Evolutionary conservation across 2,797 vertebrate genomes (phyloP), one percentile per base, ranked within the genome.

Genomic region (Enteromius argenteus): DNA sequence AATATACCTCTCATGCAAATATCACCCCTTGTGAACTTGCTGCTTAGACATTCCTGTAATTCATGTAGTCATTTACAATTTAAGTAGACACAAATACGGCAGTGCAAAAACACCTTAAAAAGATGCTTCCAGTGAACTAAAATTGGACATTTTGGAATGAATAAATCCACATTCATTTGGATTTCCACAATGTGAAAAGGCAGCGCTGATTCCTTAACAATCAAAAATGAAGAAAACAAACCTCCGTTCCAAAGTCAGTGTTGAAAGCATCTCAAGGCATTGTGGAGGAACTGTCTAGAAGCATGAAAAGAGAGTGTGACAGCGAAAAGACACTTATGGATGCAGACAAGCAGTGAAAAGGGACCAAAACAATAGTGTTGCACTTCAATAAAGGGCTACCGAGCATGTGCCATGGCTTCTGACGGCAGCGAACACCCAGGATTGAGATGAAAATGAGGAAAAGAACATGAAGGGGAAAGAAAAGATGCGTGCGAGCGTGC

Each of bases 231-330:
- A 60, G 51, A 21, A 39, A 58, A 32, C 73, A 77, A 44, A 78
- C 51, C 49, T 86, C 73, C 83, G 72, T 90, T 90, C 89, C 66
- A 74, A 77, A 60, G 79, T 77, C 66, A 74, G 10, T 3, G 30
- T n/a, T 69, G 62, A 86, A 78, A 87, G 89, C 85, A 84, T 39
- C 51, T 67, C 80, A 84, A 60, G 79, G 19, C 76, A 88, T 89
- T 87, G 81, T 76, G 79, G 69, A 88, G 87, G 74, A 71, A 89
- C 72, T 84, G 72, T 87, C 81, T 46, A 46, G 67, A 37, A 75
- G 66, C 77, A 74, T 82, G 79, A 39, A 80, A 35, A 23, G 53
- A 87, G 78, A 23, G 85, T 15, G 30, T 42, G 89, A 88, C 81
- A 87, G 90, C 86, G 85, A 87, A 87, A 77, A 81, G 39, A 89